Base-by-base conservation (phyloP, 2,888 invertebrate species). In the Rhingia rostrata region DNA sequence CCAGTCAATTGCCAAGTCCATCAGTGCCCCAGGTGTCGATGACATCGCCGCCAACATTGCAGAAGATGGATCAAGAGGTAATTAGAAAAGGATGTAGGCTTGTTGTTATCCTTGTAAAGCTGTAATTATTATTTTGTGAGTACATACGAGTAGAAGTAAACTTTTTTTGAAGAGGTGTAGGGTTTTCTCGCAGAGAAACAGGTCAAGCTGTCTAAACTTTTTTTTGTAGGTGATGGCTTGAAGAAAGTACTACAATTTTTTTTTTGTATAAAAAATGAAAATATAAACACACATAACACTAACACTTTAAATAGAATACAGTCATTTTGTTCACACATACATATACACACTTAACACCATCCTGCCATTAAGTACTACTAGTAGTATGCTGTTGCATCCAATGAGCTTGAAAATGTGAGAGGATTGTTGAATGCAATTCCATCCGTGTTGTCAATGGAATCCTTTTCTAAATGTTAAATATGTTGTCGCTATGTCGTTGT, bases 11-110 rank as follows among this genome's bases (percentile, higher is more conserved):
- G 72, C 91, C 93, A 60, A 89, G 92, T 73, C 92, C 92, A 77
- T 91, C 91, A 5, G 49, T 30, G 51, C 91, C 91, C 60, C 93
- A 93, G 85, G 66, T 87, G 61, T 91, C 92, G 79, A 94, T 94
- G 51, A 88, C 91, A 47, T 89, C 90, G 74, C 91, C 92, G 7
- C 91, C 92, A 41, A 89, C 92, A 10, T 90, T 92, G 32, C 92
- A 92, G 32, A 92, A 93, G 89, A 88, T 93, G 86, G 94, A 94
- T 89, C 93, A 93, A 86, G 94, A 94, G 93, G 94, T 94, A 90
- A 92, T 91, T 88, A 32, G 45, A 6, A 3, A 53, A n/a, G 45
- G 35, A 37, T 5, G 45, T 41, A 64, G 32, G 33, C 9, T 49
- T 45, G n/a, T 33, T 63, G 66, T 67, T 39, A 6, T 72, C 70